Base-by-base conservation (phyloP, 2,113 vertebrate species). In the Syngnathus typhle region DNA sequence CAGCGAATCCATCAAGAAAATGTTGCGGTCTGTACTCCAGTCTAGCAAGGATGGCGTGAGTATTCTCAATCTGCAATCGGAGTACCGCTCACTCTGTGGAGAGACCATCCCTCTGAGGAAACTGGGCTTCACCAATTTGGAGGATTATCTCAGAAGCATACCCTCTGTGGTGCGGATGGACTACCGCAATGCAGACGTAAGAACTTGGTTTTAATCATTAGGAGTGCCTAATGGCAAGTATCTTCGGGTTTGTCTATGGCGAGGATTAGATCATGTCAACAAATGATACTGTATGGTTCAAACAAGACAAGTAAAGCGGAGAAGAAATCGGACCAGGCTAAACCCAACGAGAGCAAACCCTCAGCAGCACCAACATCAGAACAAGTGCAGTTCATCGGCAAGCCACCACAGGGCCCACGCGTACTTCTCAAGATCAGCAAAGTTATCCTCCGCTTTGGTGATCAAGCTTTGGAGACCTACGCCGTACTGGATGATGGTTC, bases 1-100 rank as follows among this genome's bases (percentile, higher is more conserved):
- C 58, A 78, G 81, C 7, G 91, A 93, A 55, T 82, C 92, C 47
- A 82, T 92, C 43, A 91, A 93, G 51, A 98, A 96, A 84, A 92
- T 93, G 81, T 76, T 98, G 43, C 86, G 94, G 70, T 90, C 95
- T 60, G 94, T 97, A 41, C 91, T 98, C 37, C 94, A 94, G 83
- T 88, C 94, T 55, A 92, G 92, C 78, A 98, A 96, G 81, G 80
- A 71, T 0, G 95, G 96, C 0, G 44, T 98, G 77, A 82, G 85
- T 13, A 63, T 97, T 21, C 63, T 64, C 7, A 90, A 76, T 7
- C 90, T 98, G 37, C 94, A 93, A 82, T 66, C 71, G 13, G 93
- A 95, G 49, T 98, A 94, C 85, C 88, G 69, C 27, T 89, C 90
- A 1, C 80, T 98, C 58, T 96, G 95, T 0, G 94, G 93, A 4